Conservation (phyloP, 1,140 invertebrate species). For the Bombus ignitus region DNA sequence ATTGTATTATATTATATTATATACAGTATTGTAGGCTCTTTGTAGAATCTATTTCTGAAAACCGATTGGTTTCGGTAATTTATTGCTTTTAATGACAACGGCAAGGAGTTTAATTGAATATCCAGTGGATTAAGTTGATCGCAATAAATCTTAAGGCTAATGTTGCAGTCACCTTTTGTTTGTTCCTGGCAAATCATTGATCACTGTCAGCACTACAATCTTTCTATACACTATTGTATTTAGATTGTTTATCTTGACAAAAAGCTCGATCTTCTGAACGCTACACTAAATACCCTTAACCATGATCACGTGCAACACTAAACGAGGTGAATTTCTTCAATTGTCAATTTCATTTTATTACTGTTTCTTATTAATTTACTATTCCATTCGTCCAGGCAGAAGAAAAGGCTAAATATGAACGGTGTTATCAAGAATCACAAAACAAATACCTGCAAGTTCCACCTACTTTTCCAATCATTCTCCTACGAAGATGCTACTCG, state of each 20-base stretch:
- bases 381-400: background rate
- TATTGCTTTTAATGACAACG: background rate
- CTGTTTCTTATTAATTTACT: background rate
- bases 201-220: conserved; percentile 4
- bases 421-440: no score
- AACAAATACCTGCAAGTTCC: no score
- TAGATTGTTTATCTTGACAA: background rate
- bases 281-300: background rate
- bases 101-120: conserved; percentile 9
- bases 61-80: conserved; percentile 15
- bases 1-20: no score
- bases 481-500: no score
- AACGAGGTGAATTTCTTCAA: background rate
- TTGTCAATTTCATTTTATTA: background rate
- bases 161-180: conserved; percentile 15
- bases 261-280: background rate
- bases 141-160: conserved; percentile 4
- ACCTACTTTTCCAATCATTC: no score
- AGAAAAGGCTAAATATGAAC: no score
- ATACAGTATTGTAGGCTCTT: background rate
- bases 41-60: background rate
- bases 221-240: background rate
- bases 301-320: background rate
- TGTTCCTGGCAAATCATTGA: background rate
- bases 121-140: background rate